Percentiles rank a stretch among this genome's conserved stretches.
These are phyloP conservation scores for Drosophila maculinotata DNA, from an alignment of 2,888 invertebrate genomes.

Conservation along the genomic window DNA sequence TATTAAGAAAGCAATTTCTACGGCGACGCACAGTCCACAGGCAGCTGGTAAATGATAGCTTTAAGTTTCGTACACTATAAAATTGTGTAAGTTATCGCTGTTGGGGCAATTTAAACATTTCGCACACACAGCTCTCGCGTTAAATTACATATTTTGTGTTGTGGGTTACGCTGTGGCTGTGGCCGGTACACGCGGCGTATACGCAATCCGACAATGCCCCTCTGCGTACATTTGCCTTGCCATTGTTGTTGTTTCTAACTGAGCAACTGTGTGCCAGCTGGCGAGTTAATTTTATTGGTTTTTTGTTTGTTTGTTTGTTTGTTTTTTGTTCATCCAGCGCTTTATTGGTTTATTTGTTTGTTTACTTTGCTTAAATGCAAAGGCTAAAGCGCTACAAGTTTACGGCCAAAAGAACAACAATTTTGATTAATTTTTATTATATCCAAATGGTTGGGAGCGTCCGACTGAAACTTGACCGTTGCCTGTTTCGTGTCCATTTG, in stretches of 20 bases:
- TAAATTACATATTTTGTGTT: constrained; percentile 61
- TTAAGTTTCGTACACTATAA: constrained; percentile 44
- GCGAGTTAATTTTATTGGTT: constrained; percentile 67
- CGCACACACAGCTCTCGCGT: constrained; percentile 35
- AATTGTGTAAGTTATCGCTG: constrained; percentile 49
- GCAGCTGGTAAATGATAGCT: constrained; percentile 42
- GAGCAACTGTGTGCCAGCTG: constrained; percentile 44
- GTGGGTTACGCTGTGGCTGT: constrained; percentile 33
- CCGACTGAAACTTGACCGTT: constrained; percentile 9
- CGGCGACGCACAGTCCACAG: constrained; percentile 9
- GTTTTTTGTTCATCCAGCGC: constrained; percentile 18
- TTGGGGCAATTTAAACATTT: constrained; percentile 46
- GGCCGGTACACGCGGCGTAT: constrained; percentile 60
- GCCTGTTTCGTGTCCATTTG: constrained; percentile 18
- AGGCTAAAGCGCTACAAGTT: constrained; percentile 53
- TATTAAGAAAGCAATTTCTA: neutral
- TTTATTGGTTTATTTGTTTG: constrained; percentile 48
- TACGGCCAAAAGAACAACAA: constrained; percentile 28
- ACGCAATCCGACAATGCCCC: constrained; percentile 48
- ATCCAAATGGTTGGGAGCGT: constrained; percentile 33
- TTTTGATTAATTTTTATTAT: constrained; percentile 62
- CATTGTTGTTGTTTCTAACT: constrained; percentile 41
- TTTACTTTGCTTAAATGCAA: constrained; percentile 56
- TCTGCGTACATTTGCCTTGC: constrained; percentile 49
- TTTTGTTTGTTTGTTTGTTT: constrained; percentile 38